phyloP scores from a whole-genome alignment of 1,140 invertebrate genomes.

The Zaprionus taronus region DNA sequence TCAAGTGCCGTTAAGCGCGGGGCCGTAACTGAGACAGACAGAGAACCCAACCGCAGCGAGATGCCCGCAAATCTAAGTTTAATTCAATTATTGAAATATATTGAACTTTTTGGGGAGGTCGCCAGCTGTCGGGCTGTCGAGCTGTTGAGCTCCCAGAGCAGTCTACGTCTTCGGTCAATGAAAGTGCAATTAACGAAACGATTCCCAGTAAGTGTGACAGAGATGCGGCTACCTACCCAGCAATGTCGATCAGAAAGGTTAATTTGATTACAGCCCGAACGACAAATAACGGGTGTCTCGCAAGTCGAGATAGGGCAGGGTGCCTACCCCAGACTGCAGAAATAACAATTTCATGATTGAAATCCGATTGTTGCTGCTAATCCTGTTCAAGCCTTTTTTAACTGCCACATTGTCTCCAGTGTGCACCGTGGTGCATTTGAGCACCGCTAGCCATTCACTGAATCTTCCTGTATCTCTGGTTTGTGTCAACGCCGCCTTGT shows the following conservation, averaged over 20 bases:
- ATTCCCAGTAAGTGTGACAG: constrained; percentile 45
- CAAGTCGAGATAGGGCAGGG: constrained; percentile 23
- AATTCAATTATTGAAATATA: constrained; percentile 80
- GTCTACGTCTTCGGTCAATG: constrained; percentile 50
- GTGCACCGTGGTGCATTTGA: constrained; percentile 44
- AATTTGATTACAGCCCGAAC: constrained; percentile 64
- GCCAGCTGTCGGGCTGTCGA: neutral
- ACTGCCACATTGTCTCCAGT: constrained; percentile 21
- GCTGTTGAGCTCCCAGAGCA: neutral
- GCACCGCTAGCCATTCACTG: constrained; percentile 44
- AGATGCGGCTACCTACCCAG: constrained; percentile 18
- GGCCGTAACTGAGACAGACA: constrained; percentile 51
- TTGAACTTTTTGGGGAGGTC: constrained; percentile 63
- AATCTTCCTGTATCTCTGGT: constrained; percentile 7
- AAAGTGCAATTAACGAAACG: constrained; percentile 75
- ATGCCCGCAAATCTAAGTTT: constrained; percentile 66
- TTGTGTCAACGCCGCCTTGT: constrained; percentile 36
- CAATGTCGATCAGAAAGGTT: constrained; percentile 55
- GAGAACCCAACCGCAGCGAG: constrained; percentile 35
- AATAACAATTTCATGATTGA: constrained; percentile 2
- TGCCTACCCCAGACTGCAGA: constrained; percentile 10
- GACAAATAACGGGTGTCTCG: constrained; percentile 35
- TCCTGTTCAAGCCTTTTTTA: neutral
- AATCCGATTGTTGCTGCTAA: constrained; percentile 7
- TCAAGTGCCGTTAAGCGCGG: constrained; percentile 63